These are phyloP conservation scores for Heliocidaris tuberculata DNA, from an alignment of 35 echinoderm and acorn worm genomes.

Conservation along the genomic window DNA sequence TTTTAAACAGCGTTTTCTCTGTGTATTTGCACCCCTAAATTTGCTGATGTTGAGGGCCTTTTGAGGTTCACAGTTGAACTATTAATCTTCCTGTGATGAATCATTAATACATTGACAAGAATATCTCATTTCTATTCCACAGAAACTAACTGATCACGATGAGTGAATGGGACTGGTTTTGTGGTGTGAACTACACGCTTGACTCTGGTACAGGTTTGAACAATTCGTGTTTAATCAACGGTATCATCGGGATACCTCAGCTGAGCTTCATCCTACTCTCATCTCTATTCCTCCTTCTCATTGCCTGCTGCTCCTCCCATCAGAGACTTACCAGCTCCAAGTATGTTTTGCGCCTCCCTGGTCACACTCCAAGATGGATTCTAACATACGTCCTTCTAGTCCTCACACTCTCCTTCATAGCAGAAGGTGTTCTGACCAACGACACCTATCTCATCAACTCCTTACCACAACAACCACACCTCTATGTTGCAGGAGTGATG, in stretches of 20 bases:
- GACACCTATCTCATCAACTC: constrained; percentile 10
- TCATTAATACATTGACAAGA: too few relatives aligned
- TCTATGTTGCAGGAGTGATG: constrained; percentile 31
- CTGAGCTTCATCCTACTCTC: neutral
- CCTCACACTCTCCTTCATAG: constrained; percentile 34
- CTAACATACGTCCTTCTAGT: neutral
- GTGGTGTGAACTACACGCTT: constrained; percentile 43
- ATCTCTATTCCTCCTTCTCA: neutral
- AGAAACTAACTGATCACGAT: neutral
- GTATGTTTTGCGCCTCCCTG: neutral
- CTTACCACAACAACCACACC: constrained; percentile 51
- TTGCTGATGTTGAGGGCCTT: too few relatives aligned
- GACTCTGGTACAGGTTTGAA: neutral
- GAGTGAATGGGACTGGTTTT: constrained; percentile 33
- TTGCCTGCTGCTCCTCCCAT: neutral
- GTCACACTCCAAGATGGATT: constrained; percentile 41
- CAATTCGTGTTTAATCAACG: constrained; percentile 29
- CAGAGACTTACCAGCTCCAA: neutral
- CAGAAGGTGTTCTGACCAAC: constrained; percentile 62
- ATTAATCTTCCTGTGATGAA: too few relatives aligned
- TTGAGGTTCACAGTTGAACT: too few relatives aligned
- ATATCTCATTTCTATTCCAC: neutral
- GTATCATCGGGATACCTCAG: neutral
- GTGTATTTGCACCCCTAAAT: too few relatives aligned
- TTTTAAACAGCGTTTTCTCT: neutral